Conservation (phyloP, 1,140 invertebrate genomes). For the Penaeus japonicus region DNA sequence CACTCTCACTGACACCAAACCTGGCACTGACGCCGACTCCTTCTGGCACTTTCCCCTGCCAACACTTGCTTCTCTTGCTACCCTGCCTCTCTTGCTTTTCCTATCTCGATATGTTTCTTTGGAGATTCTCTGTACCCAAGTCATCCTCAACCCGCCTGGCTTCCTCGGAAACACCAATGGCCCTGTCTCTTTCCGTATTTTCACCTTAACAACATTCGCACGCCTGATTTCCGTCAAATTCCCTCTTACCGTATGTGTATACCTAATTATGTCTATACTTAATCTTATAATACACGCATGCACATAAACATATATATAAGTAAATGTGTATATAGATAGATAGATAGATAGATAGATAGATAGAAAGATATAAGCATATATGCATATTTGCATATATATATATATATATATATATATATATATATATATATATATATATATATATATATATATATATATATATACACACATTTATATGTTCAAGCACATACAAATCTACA, state of each 20-base stretch:
- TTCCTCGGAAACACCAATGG: too few relatives aligned
- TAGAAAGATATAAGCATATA: not conserved
- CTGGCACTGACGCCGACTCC: too few relatives aligned
- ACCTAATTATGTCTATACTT: not conserved
- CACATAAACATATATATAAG: not conserved
- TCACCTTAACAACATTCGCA: too few relatives aligned
- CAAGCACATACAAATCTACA: not conserved
- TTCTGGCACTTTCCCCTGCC: too few relatives aligned
- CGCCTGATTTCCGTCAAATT: too few relatives aligned
- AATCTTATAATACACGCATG: not conserved
- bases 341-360: not conserved
- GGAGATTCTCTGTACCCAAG: too few relatives aligned
- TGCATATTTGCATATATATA: not conserved
- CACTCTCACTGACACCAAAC: too few relatives aligned
- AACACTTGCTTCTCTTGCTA: too few relatives aligned
- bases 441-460: not conserved
- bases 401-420: not conserved
- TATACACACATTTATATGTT: not conserved
- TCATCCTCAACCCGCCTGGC: too few relatives aligned
- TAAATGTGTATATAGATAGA: not conserved
- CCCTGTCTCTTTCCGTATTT: too few relatives aligned
- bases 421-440: not conserved
- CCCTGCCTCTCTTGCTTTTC: too few relatives aligned
- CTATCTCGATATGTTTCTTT: too few relatives aligned
- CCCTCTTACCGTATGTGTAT: not conserved